Conservation (phyloP, 1,140 invertebrate genomes). For the Sitobion miscanthi region DNA sequence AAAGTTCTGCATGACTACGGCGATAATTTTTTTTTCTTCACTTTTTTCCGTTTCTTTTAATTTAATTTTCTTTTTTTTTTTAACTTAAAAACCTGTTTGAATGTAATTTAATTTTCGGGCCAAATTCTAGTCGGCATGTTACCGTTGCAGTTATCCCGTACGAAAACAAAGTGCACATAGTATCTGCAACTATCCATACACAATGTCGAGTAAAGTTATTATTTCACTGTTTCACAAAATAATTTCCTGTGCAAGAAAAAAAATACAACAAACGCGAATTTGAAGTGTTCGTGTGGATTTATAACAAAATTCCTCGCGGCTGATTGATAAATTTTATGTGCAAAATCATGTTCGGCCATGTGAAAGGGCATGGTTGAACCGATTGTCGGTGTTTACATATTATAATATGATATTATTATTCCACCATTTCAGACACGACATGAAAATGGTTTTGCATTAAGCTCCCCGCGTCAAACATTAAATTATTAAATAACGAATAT, state of each 20-base stretch:
- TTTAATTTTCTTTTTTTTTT: neutral
- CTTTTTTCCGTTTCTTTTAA: neutral
- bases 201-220: no score
- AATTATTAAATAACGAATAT: neutral
- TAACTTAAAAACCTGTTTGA: neutral
- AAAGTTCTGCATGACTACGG: neutral
- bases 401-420: neutral
- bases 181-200: neutral
- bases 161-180: neutral
- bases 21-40: neutral
- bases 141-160: no score
- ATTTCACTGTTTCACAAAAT: neutral
- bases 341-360: neutral
- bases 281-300: neutral
- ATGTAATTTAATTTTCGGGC: neutral
- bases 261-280: neutral
- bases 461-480: neutral
- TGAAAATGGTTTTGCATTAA: neutral
- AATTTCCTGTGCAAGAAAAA: neutral
- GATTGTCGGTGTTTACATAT: neutral
- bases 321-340: neutral
- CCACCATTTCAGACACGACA: neutral
- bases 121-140: neutral
- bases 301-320: neutral
- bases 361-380: neutral